Conservation (phyloP, 2,888 invertebrate species). For the Drosophila paramelanica region DNA sequence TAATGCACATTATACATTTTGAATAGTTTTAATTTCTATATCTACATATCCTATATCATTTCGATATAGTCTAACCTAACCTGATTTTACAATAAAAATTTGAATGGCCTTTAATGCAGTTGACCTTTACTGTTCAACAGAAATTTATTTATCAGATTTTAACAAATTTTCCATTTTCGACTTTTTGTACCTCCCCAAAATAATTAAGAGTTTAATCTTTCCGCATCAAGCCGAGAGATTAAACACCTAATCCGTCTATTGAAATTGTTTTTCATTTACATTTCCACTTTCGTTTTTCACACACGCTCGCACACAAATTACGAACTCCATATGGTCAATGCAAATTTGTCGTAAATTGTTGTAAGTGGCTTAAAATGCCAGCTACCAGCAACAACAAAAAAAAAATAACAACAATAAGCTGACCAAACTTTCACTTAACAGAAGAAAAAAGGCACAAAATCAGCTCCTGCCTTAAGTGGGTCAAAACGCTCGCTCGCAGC, state of each 20-base stretch:
- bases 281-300: constrained; percentile 64
- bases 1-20: too few relatives aligned
- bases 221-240: constrained; percentile 12
- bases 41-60: too few relatives aligned
- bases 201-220: not conserved
- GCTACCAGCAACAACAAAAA: constrained; percentile 25
- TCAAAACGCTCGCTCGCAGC: constrained; percentile 50
- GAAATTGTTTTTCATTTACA: constrained; percentile 47
- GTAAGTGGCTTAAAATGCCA: constrained; percentile 62
- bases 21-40: too few relatives aligned
- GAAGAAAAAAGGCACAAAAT: constrained; percentile 23
- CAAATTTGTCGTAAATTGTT: constrained; percentile 77
- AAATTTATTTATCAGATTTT: not conserved
- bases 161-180: not conserved
- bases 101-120: too few relatives aligned
- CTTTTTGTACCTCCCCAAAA: not conserved
- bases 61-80: too few relatives aligned
- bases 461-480: constrained; percentile 58
- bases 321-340: constrained; percentile 28
- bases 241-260: constrained; percentile 31
- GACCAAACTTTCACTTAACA: constrained; percentile 67
- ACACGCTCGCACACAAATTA: constrained; percentile 34
- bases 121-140: too few relatives aligned
- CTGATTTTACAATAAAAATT: too few relatives aligned
- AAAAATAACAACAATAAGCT: constrained; percentile 24